Base-by-base conservation (phyloP, 2,797 vertebrate species). In the Macropus fuliginosus region DNA sequence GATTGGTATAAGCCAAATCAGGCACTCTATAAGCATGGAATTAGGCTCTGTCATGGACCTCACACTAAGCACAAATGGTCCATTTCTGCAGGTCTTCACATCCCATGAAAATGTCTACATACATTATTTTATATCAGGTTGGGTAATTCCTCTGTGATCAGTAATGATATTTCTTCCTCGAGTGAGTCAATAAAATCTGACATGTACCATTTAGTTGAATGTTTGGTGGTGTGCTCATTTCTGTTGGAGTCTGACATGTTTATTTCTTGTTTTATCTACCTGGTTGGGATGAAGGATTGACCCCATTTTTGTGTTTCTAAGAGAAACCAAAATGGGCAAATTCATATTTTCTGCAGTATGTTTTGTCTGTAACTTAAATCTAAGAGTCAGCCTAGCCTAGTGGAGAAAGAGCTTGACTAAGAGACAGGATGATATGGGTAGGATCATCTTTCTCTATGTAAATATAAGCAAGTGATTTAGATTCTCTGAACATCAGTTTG, bases 41-140 rank as follows among this genome's bases (percentile, higher is more conserved):
- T 97, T 93, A 97, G 95, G 95, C 96, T 92, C 92, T 94, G 54
- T 95, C 90, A 66, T 2, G 92, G 50, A 57, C 59, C 16, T 54
- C 31, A 92, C 91, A n/a, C 89, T 92, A 54, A 96, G 12, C 40
- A 98, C 56, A 96, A 96, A 96, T 56, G 66, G 66, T 94, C 89
- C 90, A 46, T 93, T 95, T 95, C 56, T 24, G 31, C 55, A 94
- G 12, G 95, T 62, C 55, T 81, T 94, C 95, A 55, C 62, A 4
- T 97, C 97, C 94, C 94, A 57, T 4, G 54, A 90, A 66, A 94
- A 93, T 91, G 89, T 97, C 92, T 55, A 94, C 95, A 81, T 56
- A 94, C 92, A 94, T 95, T 97, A 59, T 96, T 98, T 98, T 97
- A 97, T 97, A 98, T 96, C 91, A 92, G 90, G 90, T 94, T 95